phyloP scores from a whole-genome alignment of 2,888 invertebrate genomes.

The Perizoma flavofasciatum region DNA sequence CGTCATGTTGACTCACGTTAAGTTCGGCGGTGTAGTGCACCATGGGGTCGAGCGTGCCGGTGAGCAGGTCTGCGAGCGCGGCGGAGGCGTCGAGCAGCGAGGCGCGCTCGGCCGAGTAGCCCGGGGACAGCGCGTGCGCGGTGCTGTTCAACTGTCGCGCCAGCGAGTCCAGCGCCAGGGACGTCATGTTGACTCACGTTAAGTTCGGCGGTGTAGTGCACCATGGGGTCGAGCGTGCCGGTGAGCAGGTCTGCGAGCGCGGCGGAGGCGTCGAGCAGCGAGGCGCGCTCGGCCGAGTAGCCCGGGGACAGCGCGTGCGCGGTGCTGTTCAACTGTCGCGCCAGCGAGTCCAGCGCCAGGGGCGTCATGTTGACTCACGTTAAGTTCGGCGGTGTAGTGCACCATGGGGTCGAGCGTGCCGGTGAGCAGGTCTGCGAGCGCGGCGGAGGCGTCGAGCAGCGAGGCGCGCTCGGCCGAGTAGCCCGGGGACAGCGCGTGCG shows the following conservation, averaged over 20 bases:
- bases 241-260: too few relatives aligned
- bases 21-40: conserved; percentile 80
- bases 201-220: too few relatives aligned
- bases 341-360: too few relatives aligned
- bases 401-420: conserved; percentile 86
- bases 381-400: conserved; percentile 79
- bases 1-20: too few relatives aligned
- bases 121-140: conserved; percentile 73
- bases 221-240: too few relatives aligned
- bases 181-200: conserved; percentile 61
- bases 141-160: conserved; percentile 83
- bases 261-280: too few relatives aligned
- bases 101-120: conserved; percentile 56
- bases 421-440: conserved; percentile 85
- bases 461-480: conserved; percentile 58
- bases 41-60: conserved; percentile 86
- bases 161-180: conserved; percentile 81
- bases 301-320: too few relatives aligned
- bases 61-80: conserved; percentile 85
- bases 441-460: conserved; percentile 74
- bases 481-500: conserved; percentile 70
- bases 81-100: conserved; percentile 76
- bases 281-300: too few relatives aligned
- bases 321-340: too few relatives aligned
- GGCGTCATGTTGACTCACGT: too few relatives aligned